Evolutionary conservation across 2,113 vertebrate species (phyloP).

Genomic region (Glaucomys volans): DNA sequence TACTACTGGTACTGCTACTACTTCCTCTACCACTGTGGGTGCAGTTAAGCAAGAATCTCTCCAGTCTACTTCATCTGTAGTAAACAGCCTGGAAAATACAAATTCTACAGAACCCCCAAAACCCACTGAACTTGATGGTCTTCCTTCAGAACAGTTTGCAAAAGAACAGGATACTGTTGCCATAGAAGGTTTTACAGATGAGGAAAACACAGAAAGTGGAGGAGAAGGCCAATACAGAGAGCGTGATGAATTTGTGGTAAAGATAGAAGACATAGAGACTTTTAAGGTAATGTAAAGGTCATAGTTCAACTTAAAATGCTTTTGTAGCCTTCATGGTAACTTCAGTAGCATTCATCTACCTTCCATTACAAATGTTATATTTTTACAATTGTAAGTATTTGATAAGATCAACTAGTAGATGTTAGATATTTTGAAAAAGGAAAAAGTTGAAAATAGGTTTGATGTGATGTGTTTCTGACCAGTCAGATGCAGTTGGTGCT

Average conservation of each 20-base stretch:
- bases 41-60: slow-evolving; percentile 87
- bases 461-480: slow-evolving; percentile 31
- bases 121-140: slow-evolving; percentile 84
- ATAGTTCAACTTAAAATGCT: neutral
- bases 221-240: slow-evolving; percentile 98
- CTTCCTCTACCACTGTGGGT: slow-evolving; percentile 58
- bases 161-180: slow-evolving; percentile 90
- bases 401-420: slow-evolving; percentile 13
- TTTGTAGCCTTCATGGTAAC: slow-evolving; percentile 14
- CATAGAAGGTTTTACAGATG: slow-evolving; percentile 96
- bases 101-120: slow-evolving; percentile 82
- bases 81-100: slow-evolving; percentile 83
- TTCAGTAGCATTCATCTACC: neutral
- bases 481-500: neutral
- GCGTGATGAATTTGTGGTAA: slow-evolving; percentile 98
- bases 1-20: slow-evolving; percentile 50
- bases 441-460: slow-evolving; percentile 40
- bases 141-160: slow-evolving; percentile 89
- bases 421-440: slow-evolving; percentile 29
- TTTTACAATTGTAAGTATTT: slow-evolving; percentile 30
- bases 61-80: slow-evolving; percentile 80
- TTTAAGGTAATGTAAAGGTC: slow-evolving; percentile 91
- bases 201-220: slow-evolving; percentile 95
- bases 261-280: slow-evolving; percentile 96
- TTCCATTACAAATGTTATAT: neutral